Evolutionary conservation across 2,888 invertebrate genomes (phyloP).

Genomic region (Eulithis prunata): DNA sequence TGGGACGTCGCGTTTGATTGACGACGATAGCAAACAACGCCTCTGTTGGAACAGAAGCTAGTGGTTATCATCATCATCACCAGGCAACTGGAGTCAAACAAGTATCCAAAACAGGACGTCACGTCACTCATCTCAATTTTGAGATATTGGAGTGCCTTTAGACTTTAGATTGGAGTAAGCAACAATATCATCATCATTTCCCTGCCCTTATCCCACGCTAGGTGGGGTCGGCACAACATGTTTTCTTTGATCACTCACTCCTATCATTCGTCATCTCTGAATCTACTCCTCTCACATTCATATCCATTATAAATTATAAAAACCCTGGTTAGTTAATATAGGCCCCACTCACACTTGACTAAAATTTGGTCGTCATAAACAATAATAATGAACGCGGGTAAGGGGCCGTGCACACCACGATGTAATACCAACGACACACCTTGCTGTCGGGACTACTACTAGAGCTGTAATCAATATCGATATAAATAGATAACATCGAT

Average conservation of each 20-base stretch:
- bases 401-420: conserved; percentile 33
- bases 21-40: conserved; percentile 30
- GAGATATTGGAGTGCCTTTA: too few species aligned
- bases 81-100: too few species aligned
- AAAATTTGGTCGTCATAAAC: conserved; percentile 21
- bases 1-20: conserved; percentile 21
- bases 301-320: too few species aligned
- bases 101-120: too few species aligned
- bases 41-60: conserved; percentile 13
- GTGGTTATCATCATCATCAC: not conserved
- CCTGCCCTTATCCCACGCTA: too few species aligned
- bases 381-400: conserved; percentile 27
- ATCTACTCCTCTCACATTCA: too few species aligned
- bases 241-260: too few species aligned
- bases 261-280: too few species aligned
- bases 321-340: not conserved
- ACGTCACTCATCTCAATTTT: too few species aligned
- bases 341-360: conserved; percentile 20
- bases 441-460: conserved; percentile 18
- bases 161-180: too few species aligned
- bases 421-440: conserved; percentile 30
- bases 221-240: too few species aligned
- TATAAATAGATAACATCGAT: not conserved
- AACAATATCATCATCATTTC: too few species aligned
- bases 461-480: conserved; percentile 22